Evolutionary conservation across 1,140 invertebrate genomes (phyloP), one percentile per base, ranked within the genome.

Genomic region (Sarcophaga peregrina): DNA sequence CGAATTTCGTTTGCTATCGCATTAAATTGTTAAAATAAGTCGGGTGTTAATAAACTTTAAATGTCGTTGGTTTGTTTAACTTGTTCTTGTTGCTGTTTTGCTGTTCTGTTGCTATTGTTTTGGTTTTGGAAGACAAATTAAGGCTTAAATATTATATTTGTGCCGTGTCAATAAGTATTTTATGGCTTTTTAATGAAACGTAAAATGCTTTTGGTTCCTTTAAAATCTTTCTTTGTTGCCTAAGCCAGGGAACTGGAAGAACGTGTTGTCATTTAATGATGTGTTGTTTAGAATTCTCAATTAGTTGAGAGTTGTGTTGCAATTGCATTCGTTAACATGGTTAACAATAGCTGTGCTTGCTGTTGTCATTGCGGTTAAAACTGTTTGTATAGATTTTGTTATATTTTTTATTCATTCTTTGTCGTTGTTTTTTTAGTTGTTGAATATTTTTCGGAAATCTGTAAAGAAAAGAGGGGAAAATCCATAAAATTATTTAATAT

Each of bases 241-340:
- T 37, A 37, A 58, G 54, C 15, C 15, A 58, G 13, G 11, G 11
- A 58, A 13, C 13, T n/a, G 7, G 54, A 58, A 46, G 47, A 50
- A 78, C 75, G 75, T 78, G 75, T 52, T 78, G 75, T 78, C 75
- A 52, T 78, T 78, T 52, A 50, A 50, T 78, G 75, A 50, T 17
- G n/a, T 20, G 47, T 52, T 50, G n/a, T 78, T 78, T 50, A 50
- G 75, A 78, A 78, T 78, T 78, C n/a, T 78, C 47, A 78, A 78
- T 78, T 78, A 78, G 75, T 78, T 52, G 8, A 50, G 20, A 78
- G 75, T 78, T 52, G 8, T 17, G 20, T 25, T 78, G 75, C 75
- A 52, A 52, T 76, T 47, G 46, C 46, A 48, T 76, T 17, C 15
- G 20, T 20, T 68, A 68, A 17, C 74, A 48, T 76, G 75, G 62